Evolutionary conservation across 2,113 vertebrate genomes (phyloP).

Genomic region (Buteo buteo): DNA sequence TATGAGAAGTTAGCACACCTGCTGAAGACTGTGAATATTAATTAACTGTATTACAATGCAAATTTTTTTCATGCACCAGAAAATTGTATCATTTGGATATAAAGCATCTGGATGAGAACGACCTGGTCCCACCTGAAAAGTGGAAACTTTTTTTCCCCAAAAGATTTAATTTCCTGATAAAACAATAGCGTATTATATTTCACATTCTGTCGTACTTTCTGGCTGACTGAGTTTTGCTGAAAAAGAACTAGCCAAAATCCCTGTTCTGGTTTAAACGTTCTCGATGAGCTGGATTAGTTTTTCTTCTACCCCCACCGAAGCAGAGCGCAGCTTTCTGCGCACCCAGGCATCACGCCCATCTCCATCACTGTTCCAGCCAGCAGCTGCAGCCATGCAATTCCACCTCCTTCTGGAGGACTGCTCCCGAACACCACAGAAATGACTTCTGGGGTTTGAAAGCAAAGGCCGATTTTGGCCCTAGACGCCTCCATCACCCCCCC

Average conservation of each 20-base stretch:
- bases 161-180: not conserved
- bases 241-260: not conserved
- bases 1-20: not conserved
- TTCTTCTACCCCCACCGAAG: not conserved
- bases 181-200: not conserved
- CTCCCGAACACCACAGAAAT: not conserved
- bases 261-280: not conserved
- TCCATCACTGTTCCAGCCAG: not conserved
- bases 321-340: not conserved
- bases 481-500: fast-evolving
- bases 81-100: not conserved
- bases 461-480: not conserved
- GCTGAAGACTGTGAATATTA: slow-evolving; percentile 42
- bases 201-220: not conserved
- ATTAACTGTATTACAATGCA: not conserved
- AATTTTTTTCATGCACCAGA: not conserved
- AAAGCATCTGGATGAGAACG: not conserved
- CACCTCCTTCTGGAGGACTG: not conserved
- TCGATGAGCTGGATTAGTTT: not conserved
- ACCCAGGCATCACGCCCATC: not conserved
- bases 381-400: not conserved
- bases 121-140: not conserved
- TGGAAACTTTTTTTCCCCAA: not conserved
- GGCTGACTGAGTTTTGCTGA: not conserved
- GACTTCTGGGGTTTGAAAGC: not conserved